Base-by-base conservation (phyloP, 2,888 invertebrate genomes). In the Idaea aversata region DNA sequence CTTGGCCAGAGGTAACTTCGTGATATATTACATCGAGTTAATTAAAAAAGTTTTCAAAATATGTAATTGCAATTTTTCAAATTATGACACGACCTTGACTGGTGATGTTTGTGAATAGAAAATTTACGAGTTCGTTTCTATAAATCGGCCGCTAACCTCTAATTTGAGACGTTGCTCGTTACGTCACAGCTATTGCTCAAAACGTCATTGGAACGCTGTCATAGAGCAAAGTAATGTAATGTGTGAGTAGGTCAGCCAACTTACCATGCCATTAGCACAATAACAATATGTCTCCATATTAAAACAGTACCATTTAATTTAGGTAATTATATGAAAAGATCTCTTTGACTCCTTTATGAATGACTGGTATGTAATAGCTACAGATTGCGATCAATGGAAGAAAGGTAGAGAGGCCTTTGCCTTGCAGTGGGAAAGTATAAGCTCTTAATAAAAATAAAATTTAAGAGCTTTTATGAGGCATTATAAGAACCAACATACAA, bases 161-260 rank as follows among this genome's bases (percentile, higher is more conserved):
- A 64, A 69, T 63, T 59, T 59, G 34, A 63, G 59, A 65, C 57
- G 67, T 66, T 69, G 60, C 60, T 63, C 63, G 68, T 83, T 80
- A 80, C 79, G 77, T 81, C 78, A 85, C 75, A 69, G 66, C 61
- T 72, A 78, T 84, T 84, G 78, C 81, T 77, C 73, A 83, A 83
- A 81, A 76, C 79, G 78, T 81, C 82, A 81, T 78, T 83, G 77
- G 79, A 79, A 76, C 75, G 78, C 71, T 79, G 79, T 77, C 81
- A 80, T 76, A 78, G 63, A 34, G 59, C 25, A 62, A 57, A 77
- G 75, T 74, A 72, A 78, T 80, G 63, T 77, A 79, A 74, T 72
- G 72, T 72, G 75, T 66, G 82, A 81, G 78, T 84, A 80, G 82
- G 84, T 80, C 84, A 84, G 73, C 74, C 64, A 67, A 64, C 65